These are phyloP conservation scores for Vanacampus margaritifer DNA, from an alignment of 2,113 vertebrate species.

Conservation along the genomic window DNA sequence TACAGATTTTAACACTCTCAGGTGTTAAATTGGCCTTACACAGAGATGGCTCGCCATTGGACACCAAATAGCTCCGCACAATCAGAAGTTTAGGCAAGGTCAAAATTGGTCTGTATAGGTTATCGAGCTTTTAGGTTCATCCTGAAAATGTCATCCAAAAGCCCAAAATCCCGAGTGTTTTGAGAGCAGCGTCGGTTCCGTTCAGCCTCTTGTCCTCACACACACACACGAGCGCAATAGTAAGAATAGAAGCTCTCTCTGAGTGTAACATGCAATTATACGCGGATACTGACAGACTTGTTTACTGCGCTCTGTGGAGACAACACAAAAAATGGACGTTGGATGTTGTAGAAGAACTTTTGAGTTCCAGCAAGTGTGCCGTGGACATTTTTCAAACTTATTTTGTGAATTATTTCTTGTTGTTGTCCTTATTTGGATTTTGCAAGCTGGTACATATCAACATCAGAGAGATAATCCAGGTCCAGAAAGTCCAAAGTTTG, in stretches of 20 bases:
- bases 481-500: no score
- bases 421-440: no score
- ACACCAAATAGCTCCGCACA: neutral
- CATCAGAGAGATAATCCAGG: no score
- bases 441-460: no score
- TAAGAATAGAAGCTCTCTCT: slow-evolving; percentile 50
- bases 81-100: neutral
- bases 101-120: neutral
- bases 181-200: neutral
- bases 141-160: neutral
- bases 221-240: slow-evolving; percentile 4
- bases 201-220: neutral
- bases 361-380: no score
- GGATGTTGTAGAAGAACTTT: no score
- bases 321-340: slow-evolving; percentile 10
- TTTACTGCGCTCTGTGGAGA: slow-evolving; percentile 24
- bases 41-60: no score
- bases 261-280: slow-evolving; percentile 43
- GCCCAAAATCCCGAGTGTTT: neutral
- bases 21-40: neutral
- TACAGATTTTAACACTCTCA: neutral
- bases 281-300: slow-evolving; percentile 25
- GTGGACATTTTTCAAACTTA: no score
- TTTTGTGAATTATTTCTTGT: no score
- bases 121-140: neutral